These are phyloP conservation scores for Heliocidaris tuberculata DNA, from an alignment of 35 echinoderm and acorn worm genomes.

Conservation along the genomic window DNA sequence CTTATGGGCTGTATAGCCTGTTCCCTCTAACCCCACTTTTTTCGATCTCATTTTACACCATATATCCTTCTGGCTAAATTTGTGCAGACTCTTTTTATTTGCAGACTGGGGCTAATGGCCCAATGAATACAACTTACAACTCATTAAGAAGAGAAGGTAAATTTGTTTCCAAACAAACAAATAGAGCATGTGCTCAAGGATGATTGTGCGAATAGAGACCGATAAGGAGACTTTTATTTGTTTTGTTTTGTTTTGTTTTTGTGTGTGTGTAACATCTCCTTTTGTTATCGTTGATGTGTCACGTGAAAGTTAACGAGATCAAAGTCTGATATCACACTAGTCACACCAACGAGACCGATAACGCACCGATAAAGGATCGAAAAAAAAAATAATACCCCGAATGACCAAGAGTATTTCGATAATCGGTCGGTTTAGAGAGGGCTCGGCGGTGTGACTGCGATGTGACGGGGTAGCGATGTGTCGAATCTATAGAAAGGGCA, in stretches of 20 bases:
- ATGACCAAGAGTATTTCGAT: too few relatives aligned
- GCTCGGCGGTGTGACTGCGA: too few relatives aligned
- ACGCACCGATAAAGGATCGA: too few relatives aligned
- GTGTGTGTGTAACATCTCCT: not conserved
- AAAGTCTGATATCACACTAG: not conserved
- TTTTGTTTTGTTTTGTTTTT: too few relatives aligned
- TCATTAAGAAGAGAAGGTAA: not conserved
- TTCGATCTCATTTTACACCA: not conserved
- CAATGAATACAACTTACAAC: not conserved
- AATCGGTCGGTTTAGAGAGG: too few relatives aligned
- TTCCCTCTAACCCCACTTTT: not conserved
- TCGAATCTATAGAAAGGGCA: not conserved
- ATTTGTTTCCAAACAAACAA: not conserved
- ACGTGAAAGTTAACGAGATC: not conserved
- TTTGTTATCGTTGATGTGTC: not conserved
- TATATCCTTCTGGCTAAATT: not conserved
- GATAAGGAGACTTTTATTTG: not conserved
- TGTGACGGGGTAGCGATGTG: not conserved
- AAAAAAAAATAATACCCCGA: too few relatives aligned
- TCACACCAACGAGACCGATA: too few relatives aligned
- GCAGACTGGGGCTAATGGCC: not conserved
- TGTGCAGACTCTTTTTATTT: not conserved
- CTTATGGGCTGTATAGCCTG: too few relatives aligned
- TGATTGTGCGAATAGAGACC: not conserved
- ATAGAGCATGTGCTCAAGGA: not conserved